A percentile compares a stretch with the other conserved stretches of the same genome.
Evolutionary conservation across 2,797 vertebrate species (phyloP).

Genomic region (Labroides dimidiatus): DNA sequence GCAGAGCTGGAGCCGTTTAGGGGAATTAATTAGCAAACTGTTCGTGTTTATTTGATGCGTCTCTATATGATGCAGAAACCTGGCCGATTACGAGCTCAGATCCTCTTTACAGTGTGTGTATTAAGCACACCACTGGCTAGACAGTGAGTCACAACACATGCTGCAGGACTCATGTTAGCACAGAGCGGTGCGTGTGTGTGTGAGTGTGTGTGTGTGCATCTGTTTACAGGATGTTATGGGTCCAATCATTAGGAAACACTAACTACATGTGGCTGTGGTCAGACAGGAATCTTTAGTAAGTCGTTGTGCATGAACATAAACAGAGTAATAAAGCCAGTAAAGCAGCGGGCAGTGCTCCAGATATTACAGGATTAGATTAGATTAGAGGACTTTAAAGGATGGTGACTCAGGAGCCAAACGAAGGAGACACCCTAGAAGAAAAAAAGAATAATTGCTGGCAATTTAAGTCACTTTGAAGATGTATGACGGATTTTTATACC

Average conservation of each 20-base stretch:
- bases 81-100: constrained; percentile 55
- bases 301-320: not conserved
- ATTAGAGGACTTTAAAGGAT: constrained; percentile 2
- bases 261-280: constrained; percentile 18
- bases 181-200: not conserved
- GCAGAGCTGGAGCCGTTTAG: constrained; percentile 22
- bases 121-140: constrained; percentile 52
- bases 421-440: no score
- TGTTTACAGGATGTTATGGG: constrained; percentile 21
- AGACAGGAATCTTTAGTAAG: constrained; percentile 1
- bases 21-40: constrained; percentile 59
- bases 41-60: no score
- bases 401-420: constrained; percentile 17
- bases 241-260: not conserved
- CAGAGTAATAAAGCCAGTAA: constrained; percentile 17
- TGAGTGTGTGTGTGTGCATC: constrained; percentile 19
- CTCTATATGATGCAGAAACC: constrained; percentile 39
- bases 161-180: constrained; percentile 5
- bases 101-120: constrained; percentile 19
- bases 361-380: constrained; percentile 34
- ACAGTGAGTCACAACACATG: constrained; percentile 53
- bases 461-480: no score
- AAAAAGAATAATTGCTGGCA: no score
- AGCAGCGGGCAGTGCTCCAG: constrained; percentile 6
- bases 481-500: no score